phyloP scores from a whole-genome alignment of 1,140 invertebrate genomes.

The Trissolcus basalis region DNA sequence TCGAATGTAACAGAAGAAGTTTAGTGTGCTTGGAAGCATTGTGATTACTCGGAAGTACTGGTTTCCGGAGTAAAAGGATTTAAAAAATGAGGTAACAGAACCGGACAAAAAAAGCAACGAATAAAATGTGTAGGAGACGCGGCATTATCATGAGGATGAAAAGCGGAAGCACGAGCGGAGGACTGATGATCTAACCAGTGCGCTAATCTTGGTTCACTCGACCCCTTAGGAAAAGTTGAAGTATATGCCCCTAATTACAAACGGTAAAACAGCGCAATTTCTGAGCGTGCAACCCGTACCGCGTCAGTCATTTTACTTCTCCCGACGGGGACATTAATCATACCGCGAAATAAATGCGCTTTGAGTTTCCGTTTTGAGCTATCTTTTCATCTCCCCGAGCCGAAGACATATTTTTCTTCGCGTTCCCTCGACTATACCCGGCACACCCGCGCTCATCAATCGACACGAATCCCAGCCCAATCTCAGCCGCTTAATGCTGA shows the following conservation, averaged over 20 bases:
- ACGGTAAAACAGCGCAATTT: constrained; percentile 69
- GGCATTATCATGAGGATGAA: constrained; percentile 50
- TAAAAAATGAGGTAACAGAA: constrained; percentile 47
- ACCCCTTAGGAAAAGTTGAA: constrained; percentile 64
- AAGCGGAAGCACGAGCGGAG: constrained; percentile 48
- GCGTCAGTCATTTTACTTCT: constrained; percentile 65
- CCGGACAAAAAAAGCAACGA: constrained; percentile 37
- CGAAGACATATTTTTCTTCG: constrained; percentile 53
- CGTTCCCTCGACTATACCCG: constrained; percentile 12
- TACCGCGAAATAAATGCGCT: constrained; percentile 69
- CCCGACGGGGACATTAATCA: constrained; percentile 68
- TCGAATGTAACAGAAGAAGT: constrained; percentile 45
- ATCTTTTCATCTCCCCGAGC: constrained; percentile 59
- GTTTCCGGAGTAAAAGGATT: constrained; percentile 29
- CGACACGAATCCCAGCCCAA: constrained; percentile 17
- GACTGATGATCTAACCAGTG: constrained; percentile 57
- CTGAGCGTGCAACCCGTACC: constrained; percentile 63
- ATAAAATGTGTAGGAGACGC: constrained; percentile 44
- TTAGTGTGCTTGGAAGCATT: constrained; percentile 29
- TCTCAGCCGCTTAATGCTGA: constrained; percentile 26
- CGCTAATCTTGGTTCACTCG: constrained; percentile 52
- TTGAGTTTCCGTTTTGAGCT: constrained; percentile 62
- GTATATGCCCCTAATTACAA: constrained; percentile 72
- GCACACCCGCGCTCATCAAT: constrained; percentile 31
- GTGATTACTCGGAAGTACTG: constrained; percentile 46